These are phyloP conservation scores for Hemaris fuciformis DNA, from an alignment of 2,888 invertebrate species.

Conservation along the genomic window DNA sequence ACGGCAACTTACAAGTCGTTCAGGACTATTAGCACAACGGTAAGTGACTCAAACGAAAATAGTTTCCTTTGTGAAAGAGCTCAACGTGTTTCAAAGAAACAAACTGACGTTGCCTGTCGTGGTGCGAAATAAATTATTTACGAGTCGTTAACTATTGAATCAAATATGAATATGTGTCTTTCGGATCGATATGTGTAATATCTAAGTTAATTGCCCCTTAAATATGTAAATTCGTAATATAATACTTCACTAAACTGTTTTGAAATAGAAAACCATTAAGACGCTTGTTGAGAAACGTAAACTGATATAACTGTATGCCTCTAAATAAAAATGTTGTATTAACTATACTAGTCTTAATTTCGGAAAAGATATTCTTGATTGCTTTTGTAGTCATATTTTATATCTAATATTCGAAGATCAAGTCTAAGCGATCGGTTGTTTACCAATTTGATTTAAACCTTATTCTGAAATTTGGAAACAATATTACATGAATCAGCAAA, in stretches of 20 bases:
- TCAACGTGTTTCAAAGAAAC: background rate
- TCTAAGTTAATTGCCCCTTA: background rate
- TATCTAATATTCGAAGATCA: too few relatives aligned
- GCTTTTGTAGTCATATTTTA: too few relatives aligned
- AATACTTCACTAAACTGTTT: background rate
- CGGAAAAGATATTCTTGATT: too few relatives aligned
- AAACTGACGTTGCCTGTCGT: background rate
- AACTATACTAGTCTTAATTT: too few relatives aligned
- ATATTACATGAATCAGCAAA: background rate
- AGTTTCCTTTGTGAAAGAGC: background rate
- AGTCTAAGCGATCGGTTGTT: too few relatives aligned
- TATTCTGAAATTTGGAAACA: too few relatives aligned
- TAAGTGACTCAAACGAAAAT: background rate
- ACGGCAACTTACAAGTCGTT: background rate
- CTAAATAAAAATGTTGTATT: too few relatives aligned
- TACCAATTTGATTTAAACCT: too few relatives aligned
- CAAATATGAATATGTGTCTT: background rate
- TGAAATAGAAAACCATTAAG: background rate
- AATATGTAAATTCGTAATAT: background rate
- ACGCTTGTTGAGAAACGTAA: too few relatives aligned
- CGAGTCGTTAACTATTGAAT: background rate
- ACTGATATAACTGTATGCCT: too few relatives aligned
- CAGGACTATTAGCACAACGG: background rate
- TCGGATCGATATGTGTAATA: background rate
- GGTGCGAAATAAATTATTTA: slow-evolving; percentile 4